Conservation (phyloP, 2,797 vertebrate genomes). For the Poeciliopsis infans region DNA sequence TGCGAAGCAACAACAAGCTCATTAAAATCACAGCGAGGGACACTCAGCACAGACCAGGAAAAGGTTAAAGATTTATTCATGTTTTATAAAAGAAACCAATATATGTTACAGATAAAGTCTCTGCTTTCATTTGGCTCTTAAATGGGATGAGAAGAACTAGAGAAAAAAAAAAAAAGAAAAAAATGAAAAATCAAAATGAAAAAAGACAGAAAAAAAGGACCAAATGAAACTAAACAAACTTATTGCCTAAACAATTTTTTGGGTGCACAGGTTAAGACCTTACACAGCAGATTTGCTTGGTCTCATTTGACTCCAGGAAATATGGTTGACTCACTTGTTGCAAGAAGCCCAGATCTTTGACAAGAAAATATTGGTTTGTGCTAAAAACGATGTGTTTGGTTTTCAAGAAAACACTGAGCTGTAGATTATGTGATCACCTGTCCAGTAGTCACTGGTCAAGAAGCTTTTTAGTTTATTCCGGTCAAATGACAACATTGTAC, state of each 20-base stretch:
- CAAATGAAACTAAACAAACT: background rate
- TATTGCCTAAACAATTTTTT: background rate
- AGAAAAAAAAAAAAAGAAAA: background rate
- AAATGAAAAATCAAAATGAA: too few species aligned
- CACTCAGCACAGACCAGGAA: background rate
- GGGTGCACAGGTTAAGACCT: background rate
- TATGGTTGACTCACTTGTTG: background rate
- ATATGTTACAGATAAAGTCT: background rate
- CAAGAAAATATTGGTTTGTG: background rate
- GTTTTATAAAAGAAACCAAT: background rate
- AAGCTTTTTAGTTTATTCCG: background rate
- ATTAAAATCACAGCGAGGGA: background rate
- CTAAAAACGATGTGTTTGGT: background rate
- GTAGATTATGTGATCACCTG: background rate
- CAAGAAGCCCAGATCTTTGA: background rate
- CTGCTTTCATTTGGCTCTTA: background rate
- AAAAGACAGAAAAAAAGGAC: background rate
- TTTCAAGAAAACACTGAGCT: background rate
- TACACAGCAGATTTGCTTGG: background rate
- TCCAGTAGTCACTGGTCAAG: background rate
- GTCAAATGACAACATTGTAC: background rate
- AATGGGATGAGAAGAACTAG: background rate
- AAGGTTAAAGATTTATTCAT: background rate
- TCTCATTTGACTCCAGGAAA: too few species aligned
- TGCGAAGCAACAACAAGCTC: constrained; percentile 1